Percentiles rank a stretch among this genome's conserved stretches.
Conservation (phyloP, 2,797 vertebrate species). For the Sandelia bainsii region DNA sequence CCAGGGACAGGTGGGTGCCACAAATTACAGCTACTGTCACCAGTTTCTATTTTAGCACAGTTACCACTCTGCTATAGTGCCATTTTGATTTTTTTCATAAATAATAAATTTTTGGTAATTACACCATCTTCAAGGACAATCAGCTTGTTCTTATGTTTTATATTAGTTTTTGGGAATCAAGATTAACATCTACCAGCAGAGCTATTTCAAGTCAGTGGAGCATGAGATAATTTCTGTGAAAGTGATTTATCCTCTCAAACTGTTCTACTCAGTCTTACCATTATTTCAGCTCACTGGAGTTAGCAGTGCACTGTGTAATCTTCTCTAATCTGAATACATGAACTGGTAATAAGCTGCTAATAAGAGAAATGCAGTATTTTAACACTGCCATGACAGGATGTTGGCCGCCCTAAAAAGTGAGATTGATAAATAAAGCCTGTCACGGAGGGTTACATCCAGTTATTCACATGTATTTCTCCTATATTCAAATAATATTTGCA, state of each 20-base stretch:
- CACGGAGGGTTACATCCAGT: background rate
- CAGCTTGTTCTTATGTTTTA: conserved; percentile 6
- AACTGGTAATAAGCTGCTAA: conserved; percentile 6
- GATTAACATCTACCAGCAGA: conserved; percentile 27
- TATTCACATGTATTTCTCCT: background rate
- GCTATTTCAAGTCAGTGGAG: conserved; percentile 37
- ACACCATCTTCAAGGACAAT: background rate
- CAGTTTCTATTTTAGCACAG: background rate
- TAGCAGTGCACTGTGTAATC: conserved; percentile 18
- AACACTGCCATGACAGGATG: no score
- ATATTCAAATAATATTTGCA: conserved; percentile 55
- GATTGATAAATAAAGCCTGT: background rate
- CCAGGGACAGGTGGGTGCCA: conserved; percentile 90
- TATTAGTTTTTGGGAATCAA: conserved; percentile 14
- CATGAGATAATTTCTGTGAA: conserved; percentile 27
- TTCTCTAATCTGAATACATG: conserved; percentile 1
- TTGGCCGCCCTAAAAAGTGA: no score
- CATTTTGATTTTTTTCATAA: background rate
- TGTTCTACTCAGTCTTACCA: conserved; percentile 12
- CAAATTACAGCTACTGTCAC: background rate
- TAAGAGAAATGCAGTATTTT: background rate
- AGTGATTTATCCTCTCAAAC: conserved; percentile 33
- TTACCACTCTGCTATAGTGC: no score
- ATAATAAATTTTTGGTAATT: conserved; percentile 9
- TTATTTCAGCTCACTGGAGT: conserved; percentile 30